A percentile compares a stretch with the other conserved stretches of the same genome.
These are phyloP conservation scores for Nemoura dubitans DNA, from an alignment of 2,888 invertebrate species.

Conservation along the genomic window DNA sequence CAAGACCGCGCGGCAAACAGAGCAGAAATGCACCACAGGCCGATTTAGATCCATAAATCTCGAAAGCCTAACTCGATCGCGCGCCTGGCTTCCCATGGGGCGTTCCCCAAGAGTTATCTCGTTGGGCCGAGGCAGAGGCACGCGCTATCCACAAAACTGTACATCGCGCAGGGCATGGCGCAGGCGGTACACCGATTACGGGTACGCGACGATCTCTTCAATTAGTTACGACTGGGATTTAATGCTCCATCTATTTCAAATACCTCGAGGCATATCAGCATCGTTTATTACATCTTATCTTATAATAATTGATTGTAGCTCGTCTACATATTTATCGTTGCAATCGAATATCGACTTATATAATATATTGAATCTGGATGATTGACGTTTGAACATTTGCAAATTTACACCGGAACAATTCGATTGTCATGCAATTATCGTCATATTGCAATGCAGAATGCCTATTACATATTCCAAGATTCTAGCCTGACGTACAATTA, in stretches of 20 bases:
- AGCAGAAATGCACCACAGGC: slow-evolving; percentile 34
- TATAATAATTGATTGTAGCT: neutral
- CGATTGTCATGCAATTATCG: neutral
- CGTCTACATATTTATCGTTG: neutral
- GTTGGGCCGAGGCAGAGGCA: neutral
- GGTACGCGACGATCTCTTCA: neutral
- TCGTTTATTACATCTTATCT: neutral
- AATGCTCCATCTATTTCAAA: neutral
- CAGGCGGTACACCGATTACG: neutral
- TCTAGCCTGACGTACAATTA: neutral
- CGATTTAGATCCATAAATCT: slow-evolving; percentile 25
- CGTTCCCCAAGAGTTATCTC: neutral
- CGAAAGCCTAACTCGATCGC: neutral
- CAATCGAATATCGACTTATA: neutral
- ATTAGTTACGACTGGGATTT: neutral
- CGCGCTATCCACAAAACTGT: neutral
- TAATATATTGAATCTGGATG: neutral
- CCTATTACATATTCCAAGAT: neutral
- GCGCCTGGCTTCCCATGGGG: neutral
- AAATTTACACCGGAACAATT: neutral
- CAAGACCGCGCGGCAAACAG: slow-evolving; percentile 22
- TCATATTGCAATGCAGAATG: neutral
- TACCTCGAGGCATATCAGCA: neutral
- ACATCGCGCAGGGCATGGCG: neutral
- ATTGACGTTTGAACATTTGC: neutral